These are phyloP conservation scores for Xestia c-nigrum DNA, from an alignment of 2,888 invertebrate species.

Conservation along the genomic window DNA sequence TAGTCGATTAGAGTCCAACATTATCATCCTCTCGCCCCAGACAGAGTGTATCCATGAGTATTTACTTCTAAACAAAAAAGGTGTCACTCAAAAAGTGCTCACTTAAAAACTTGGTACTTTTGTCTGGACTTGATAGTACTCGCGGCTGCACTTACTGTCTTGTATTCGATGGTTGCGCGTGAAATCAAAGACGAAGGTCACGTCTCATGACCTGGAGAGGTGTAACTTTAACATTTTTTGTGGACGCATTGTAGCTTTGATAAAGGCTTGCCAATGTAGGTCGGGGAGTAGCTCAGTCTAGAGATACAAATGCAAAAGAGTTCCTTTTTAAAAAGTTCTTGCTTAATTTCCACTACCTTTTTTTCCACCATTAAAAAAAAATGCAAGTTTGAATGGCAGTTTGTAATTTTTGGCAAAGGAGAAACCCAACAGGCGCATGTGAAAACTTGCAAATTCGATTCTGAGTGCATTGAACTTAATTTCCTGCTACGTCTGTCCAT, in stretches of 20 bases:
- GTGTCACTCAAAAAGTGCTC: too few relatives aligned
- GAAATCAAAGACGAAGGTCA: slow-evolving; percentile 47
- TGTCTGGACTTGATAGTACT: not conserved
- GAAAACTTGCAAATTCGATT: not conserved
- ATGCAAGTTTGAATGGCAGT: not conserved
- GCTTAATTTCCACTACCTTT: too few relatives aligned
- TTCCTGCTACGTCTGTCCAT: not conserved
- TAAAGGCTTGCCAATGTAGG: slow-evolving; percentile 12
- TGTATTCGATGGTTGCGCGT: slow-evolving; percentile 16
- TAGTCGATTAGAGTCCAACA: too few relatives aligned
- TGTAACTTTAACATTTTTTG: not conserved
- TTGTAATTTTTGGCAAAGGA: not conserved
- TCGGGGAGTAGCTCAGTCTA: not conserved
- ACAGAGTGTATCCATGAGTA: too few relatives aligned
- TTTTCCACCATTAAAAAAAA: not conserved
- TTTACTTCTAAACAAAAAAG: too few relatives aligned
- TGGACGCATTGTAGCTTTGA: not conserved
- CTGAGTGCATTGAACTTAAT: slow-evolving; percentile 1
- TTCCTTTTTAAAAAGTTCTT: too few relatives aligned
- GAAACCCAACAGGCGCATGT: not conserved
- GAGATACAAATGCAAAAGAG: not conserved
- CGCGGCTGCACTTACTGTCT: not conserved
- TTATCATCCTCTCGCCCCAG: too few relatives aligned
- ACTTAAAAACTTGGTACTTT: not conserved
- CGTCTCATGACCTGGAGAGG: slow-evolving; percentile 34